These are phyloP conservation scores for Lasioglossum leucozonium DNA, from an alignment of 2,888 invertebrate genomes.

Conservation along the genomic window DNA sequence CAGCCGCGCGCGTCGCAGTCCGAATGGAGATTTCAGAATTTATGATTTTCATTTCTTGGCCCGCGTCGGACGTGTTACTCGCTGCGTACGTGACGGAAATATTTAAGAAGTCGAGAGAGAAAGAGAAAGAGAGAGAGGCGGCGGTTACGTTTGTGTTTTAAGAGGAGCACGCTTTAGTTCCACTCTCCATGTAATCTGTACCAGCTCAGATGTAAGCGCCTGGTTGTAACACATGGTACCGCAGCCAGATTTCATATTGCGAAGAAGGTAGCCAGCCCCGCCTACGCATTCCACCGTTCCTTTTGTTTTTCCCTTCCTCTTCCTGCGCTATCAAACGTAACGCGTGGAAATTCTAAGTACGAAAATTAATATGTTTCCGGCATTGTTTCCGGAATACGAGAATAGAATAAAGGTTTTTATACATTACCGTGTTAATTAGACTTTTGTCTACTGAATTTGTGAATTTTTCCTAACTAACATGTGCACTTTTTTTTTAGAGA, in stretches of 20 bases:
- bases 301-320: background rate
- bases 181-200: conserved; percentile 34
- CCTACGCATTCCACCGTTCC: conserved; percentile 6
- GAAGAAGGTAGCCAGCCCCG: background rate
- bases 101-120: conserved; percentile 61
- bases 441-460: background rate
- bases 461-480: background rate
- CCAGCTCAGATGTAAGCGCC: conserved; percentile 35
- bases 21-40: conserved; percentile 72
- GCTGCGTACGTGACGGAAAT: conserved; percentile 72
- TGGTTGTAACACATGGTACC: conserved; percentile 48
- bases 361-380: background rate
- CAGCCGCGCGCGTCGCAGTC: conserved; percentile 36
- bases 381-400: background rate
- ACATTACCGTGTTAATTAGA: too few relatives aligned
- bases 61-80: conserved; percentile 68
- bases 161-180: conserved; percentile 25
- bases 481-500: background rate
- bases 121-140: too few relatives aligned
- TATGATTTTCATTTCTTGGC: conserved; percentile 78
- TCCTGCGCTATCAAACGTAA: background rate
- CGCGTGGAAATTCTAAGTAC: background rate
- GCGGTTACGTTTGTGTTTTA: conserved; percentile 49
- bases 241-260: conserved; percentile 39
- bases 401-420: background rate